These are phyloP conservation scores for Ditylenchus dipsaci DNA, from an alignment of 1,140 invertebrate species.

Conservation along the genomic window DNA sequence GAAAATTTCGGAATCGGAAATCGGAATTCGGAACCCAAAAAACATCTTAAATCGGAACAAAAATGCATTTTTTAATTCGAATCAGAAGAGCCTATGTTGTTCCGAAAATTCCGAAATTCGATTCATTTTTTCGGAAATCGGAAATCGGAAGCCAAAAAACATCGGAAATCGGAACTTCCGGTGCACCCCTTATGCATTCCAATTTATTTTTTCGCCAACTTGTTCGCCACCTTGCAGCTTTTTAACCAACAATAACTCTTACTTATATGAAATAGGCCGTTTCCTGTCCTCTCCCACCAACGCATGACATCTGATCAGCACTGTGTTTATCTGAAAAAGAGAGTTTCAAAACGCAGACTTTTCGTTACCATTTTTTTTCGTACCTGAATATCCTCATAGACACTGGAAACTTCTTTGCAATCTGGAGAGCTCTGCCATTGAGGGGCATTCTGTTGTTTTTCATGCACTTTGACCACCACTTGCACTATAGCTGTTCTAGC, in stretches of 20 bases:
- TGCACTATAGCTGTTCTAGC: constrained; percentile 31
- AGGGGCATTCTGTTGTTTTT: constrained; percentile 47
- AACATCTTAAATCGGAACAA: no score
- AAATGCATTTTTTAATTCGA: no score
- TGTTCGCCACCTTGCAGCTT: no score
- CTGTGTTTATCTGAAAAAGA: constrained; percentile 32
- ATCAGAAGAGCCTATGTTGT: no score
- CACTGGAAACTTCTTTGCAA: constrained; percentile 30
- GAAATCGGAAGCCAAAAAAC: no score
- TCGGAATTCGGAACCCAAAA: no score
- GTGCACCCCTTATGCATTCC: no score
- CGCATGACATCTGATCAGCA: constrained; percentile 47
- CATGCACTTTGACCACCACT: constrained; percentile 46
- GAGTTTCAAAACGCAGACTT: constrained; percentile 11
- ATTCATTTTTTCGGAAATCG: no score
- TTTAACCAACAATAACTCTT: not conserved
- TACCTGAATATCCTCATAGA: constrained; percentile 37
- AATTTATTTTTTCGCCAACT: not conserved
- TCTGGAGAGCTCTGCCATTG: constrained; percentile 29
- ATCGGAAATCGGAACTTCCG: no score
- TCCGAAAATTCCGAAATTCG: no score
- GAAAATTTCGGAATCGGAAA: no score
- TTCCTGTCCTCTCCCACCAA: constrained; percentile 28
- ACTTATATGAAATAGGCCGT: constrained; percentile 49
- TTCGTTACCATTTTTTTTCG: not conserved